Percentiles rank a stretch among this genome's conserved stretches.
Evolutionary conservation across 1,140 invertebrate genomes (phyloP).

Genomic region (Agrilus planipennis): DNA sequence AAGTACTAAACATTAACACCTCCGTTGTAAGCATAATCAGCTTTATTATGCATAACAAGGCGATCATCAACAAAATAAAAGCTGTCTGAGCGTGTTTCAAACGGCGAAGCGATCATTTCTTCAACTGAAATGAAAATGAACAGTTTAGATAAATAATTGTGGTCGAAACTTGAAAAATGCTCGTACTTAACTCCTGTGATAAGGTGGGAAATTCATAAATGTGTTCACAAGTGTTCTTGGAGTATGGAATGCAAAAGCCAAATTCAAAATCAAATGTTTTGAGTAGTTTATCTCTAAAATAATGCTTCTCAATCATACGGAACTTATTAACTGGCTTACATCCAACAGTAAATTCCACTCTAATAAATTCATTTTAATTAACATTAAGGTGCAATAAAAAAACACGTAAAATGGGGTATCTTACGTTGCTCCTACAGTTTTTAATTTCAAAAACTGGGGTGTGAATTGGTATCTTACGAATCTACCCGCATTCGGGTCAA

Average conservation of each 20-base stretch:
- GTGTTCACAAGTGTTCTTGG: conserved; percentile 95
- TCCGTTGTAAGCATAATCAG: conserved; percentile 89
- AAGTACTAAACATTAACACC: no score
- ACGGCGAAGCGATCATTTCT: conserved; percentile 93
- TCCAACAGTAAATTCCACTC: conserved; percentile 94
- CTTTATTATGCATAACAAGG: conserved; percentile 99
- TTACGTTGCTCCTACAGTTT: conserved; percentile 93
- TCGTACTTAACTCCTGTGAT: conserved; percentile 69
- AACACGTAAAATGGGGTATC: conserved; percentile 28
- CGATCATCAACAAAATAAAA: conserved; percentile 98
- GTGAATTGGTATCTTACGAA: conserved; percentile 98
- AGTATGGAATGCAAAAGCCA: conserved; percentile 97
- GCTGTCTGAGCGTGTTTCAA: conserved; percentile 94
- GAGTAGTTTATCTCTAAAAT: conserved; percentile 83
- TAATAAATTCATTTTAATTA: conserved; percentile 35
- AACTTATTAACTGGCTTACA: conserved; percentile 86
- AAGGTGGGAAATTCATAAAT: conserved; percentile 97
- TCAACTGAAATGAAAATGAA: conserved; percentile 52
- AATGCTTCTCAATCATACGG: conserved; percentile 97
- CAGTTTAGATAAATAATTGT: neutral
- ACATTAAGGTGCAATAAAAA: neutral
- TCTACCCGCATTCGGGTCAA: conserved; percentile 82
- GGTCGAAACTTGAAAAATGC: conserved; percentile 16
- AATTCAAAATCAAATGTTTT: conserved; percentile 99
- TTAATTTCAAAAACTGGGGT: conserved; percentile 87